Conservation (phyloP, 2,888 invertebrate genomes). For the Dryobotodes eremita region DNA sequence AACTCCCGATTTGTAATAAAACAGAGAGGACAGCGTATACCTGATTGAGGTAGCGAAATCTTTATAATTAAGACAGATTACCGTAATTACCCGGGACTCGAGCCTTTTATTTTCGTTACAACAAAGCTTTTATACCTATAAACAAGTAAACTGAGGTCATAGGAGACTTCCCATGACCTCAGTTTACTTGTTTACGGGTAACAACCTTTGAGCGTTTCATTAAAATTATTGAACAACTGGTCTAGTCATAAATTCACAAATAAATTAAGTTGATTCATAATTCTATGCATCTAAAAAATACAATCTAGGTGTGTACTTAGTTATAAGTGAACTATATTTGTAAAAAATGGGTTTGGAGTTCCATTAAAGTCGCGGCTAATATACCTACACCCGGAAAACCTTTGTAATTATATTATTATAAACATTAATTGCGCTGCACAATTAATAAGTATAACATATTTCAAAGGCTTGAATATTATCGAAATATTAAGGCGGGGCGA, state of each 20-base stretch:
- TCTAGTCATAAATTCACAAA: background rate
- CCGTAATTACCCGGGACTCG: conserved; percentile 27
- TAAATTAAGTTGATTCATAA: background rate
- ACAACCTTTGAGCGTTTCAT: background rate
- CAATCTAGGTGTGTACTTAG: background rate
- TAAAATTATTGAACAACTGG: background rate
- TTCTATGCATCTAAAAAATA: background rate
- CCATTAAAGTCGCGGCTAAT: background rate
- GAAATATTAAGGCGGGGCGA: background rate
- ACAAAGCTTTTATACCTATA: conserved; percentile 21
- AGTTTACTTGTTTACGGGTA: no score
- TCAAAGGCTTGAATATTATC: background rate
- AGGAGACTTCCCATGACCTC: no score
- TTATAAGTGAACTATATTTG: no score
- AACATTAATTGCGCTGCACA: background rate
- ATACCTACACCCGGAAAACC: background rate
- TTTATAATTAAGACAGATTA: conserved; percentile 59
- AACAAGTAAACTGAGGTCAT: conserved; percentile 2
- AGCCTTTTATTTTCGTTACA: conserved; percentile 17
- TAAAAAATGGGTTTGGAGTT: background rate
- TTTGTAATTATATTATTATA: background rate
- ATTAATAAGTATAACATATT: background rate
- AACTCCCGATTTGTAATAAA: conserved; percentile 19
- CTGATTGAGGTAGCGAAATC: conserved; percentile 34
- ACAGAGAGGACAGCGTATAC: conserved; percentile 1